These are phyloP conservation scores for Eriocheir sinensis DNA, from an alignment of 1,140 invertebrate species.

Conservation along the genomic window DNA sequence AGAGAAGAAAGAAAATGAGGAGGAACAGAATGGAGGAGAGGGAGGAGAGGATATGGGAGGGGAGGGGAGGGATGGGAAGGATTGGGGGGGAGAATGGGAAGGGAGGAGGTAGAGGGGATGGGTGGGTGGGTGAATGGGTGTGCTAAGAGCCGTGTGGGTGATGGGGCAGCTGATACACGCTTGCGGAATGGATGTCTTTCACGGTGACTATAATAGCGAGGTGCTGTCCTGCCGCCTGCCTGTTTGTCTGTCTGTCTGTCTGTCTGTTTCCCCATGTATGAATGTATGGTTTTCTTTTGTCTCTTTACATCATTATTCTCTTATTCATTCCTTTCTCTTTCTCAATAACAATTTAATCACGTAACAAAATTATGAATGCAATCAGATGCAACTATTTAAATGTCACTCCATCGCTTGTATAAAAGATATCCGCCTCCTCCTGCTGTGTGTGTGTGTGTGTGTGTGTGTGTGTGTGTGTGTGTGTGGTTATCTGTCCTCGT, in stretches of 20 bases:
- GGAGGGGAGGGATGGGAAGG: background rate
- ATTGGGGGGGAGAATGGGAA: background rate
- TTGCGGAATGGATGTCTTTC: conserved; percentile 50
- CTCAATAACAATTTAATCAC: too few relatives aligned
- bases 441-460: background rate
- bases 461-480: conserved; percentile 23
- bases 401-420: background rate
- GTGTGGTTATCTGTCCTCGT: background rate
- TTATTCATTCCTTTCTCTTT: background rate
- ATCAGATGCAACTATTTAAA: too few relatives aligned
- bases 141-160: background rate
- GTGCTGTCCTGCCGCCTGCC: background rate
- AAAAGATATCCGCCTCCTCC: background rate
- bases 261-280: background rate
- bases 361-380: too few relatives aligned
- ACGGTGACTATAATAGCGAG: background rate
- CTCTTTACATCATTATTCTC: background rate
- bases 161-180: conserved; percentile 36
- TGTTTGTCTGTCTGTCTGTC: background rate
- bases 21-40: too few relatives aligned
- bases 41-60: too few relatives aligned
- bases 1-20: too few relatives aligned
- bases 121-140: background rate
- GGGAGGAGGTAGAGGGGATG: conserved; percentile 45
- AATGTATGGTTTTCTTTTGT: background rate